Evolutionary conservation across 2,888 invertebrate species (phyloP), one percentile per base, ranked within the genome.

Genomic region (Tenodera sinensis): DNA sequence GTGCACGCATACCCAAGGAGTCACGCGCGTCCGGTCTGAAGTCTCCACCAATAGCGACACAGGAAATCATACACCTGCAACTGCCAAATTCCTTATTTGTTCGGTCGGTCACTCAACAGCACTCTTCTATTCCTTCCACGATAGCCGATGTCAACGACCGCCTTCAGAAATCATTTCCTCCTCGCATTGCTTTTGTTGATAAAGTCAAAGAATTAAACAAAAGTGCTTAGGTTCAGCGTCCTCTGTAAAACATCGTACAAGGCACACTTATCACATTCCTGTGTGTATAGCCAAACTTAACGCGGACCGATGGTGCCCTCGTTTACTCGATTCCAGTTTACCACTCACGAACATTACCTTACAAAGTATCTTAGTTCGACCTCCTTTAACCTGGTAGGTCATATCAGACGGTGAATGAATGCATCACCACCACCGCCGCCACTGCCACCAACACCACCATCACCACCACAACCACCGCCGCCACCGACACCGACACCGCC

Each of bases 11-110:
- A 14, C 2, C 6, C 20, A 2, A 0, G 3, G 4, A 71, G 54
- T 71, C 54, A 71, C 54, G 54, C 54, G 54, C 54, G 54, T 71
- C 54, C 54, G 54, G 54, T 71, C 54, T 71, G 54, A 71, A 20
- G 54, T 25, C 54, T 71, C 54, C 54, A 71, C 54, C 54, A 71
- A 71, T 71, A 71, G 54, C 54, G 54, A 87, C 87, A 87, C 83
- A 87, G 87, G 87, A 87, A 87, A 87, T 87, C 87, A 83, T 83
- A 83, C 87, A 87, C 87, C 87, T 87, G 87, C 87, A 83, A 71
- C 83, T 87, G 87, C 87, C 87, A 87, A 87, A 87, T 87, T 87
- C 87, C 87, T 83, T 87, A 87, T 87, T 82, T 87, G 87, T 71
- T 25, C 54, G 54, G 54, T 71, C 54, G 54, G 54, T 71, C 54